Base-by-base conservation (phyloP, 2,888 invertebrate species). In the Strigamia transsilvanica region DNA sequence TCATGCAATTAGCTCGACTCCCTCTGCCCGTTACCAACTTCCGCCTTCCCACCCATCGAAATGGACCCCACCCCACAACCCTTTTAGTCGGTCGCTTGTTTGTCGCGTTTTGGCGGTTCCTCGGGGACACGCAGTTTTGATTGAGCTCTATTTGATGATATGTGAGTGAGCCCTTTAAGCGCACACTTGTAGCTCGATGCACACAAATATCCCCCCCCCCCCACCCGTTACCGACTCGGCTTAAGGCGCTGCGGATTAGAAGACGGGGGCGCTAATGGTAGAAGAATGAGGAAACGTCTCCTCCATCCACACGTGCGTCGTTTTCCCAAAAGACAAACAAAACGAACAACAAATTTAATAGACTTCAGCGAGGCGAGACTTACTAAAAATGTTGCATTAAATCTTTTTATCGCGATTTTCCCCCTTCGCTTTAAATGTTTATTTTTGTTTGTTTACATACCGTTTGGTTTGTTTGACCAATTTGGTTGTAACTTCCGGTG, bases 1-100 rank as follows among this genome's bases (percentile, higher is more conserved):
- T n/a, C 46, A 46, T 46, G 46, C 46, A 46, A 46, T 46, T 46
- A 46, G 46, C 46, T 46, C 46, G 46, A 46, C 46, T 46, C 46
- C 46, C 46, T n/a, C 46, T 46, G 46, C 46, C 46, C 46, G 46
- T 13, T 46, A 46, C 15, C 46, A 46, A 46, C 46, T 46, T 46
- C 46, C 46, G 46, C 46, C 46, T 46, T 46, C 46, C 46, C 46
- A 46, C 46, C 46, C 46, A 46, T 46, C 46, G 46, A 46, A 46
- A 46, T 46, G 46, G 46, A 46, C 46, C 46, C 46, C 46, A 46
- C 46, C 46, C 46, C 46, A n/a, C 46, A 46, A 46, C 46, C 46
- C 46, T 46, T 46, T 46, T 46, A 46, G 46, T 46, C 46, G 5
- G 46, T 46, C 46, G 46, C 12, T 46, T 46, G 46, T 46, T 46